Percentiles rank a stretch among this genome's conserved stretches.
Conservation (phyloP, 2,113 vertebrate species). For the Haplotaxodon microlepis region DNA sequence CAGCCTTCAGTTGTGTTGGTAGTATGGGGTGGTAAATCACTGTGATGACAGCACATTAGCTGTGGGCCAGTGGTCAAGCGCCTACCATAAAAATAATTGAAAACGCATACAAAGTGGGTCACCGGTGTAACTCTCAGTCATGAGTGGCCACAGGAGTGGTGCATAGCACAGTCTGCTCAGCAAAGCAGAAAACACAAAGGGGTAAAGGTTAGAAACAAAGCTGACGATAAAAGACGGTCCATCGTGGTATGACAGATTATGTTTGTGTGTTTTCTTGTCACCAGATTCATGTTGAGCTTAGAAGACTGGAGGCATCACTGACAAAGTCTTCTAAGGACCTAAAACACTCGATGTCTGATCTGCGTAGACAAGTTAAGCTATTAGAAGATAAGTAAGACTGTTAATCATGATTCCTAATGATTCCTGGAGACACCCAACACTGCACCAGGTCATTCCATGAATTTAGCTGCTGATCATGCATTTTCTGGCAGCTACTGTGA, state of each 20-base stretch:
- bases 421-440: not conserved
- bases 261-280: not conserved
- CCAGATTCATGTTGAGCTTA: conserved; percentile 70
- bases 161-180: not conserved
- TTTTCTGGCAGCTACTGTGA: not conserved
- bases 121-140: not conserved
- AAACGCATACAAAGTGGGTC: conserved; percentile 38
- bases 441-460: not conserved
- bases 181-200: conserved; percentile 7
- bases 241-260: not conserved
- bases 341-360: conserved; percentile 65
- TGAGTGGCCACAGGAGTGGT: not conserved
- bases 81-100: conserved; percentile 53
- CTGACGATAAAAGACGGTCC: not conserved
- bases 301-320: conserved; percentile 63
- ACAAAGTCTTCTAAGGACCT: conserved; percentile 43
- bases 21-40: conserved; percentile 26
- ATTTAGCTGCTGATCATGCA: not conserved
- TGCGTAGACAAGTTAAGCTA: conserved; percentile 68
- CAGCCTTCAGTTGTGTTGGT: not conserved
- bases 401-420: not conserved
- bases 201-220: not conserved
- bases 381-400: conserved; percentile 74
- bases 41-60: conserved; percentile 30
- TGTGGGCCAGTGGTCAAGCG: conserved; percentile 38